phyloP scores from a whole-genome alignment of 2,888 invertebrate species.

The Chydorus sphaericus region DNA sequence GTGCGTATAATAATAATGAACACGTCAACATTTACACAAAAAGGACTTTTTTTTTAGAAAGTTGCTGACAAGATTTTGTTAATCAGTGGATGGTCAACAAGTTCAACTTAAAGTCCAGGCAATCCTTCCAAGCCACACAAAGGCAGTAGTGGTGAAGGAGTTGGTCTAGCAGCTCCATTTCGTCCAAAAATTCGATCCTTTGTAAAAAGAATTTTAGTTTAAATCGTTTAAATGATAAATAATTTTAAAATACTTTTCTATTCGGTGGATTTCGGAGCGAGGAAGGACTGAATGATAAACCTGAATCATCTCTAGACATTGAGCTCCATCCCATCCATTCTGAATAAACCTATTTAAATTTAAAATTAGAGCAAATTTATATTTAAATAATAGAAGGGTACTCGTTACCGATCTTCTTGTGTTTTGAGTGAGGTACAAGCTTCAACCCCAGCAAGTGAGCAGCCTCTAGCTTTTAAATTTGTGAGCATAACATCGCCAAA shows the following conservation, averaged over 20 bases:
- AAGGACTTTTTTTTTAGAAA: neutral
- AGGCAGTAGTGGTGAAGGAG: slow-evolving; percentile 91
- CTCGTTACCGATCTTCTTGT: slow-evolving; percentile 45
- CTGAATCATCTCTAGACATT: slow-evolving; percentile 82
- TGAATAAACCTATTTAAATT: slow-evolving; percentile 42
- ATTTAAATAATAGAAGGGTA: slow-evolving; percentile 14
- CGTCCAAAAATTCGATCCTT: slow-evolving; percentile 89
- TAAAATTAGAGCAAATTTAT: neutral
- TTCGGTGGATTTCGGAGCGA: slow-evolving; percentile 62
- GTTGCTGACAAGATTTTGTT: neutral
- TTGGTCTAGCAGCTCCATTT: slow-evolving; percentile 78
- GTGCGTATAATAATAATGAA: neutral
- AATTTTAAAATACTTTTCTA: no score
- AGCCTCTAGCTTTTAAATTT: slow-evolving; percentile 73
- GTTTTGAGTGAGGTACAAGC: slow-evolving; percentile 60
- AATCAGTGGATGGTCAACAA: neutral
- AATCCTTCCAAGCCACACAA: slow-evolving; percentile 53
- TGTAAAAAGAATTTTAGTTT: no score
- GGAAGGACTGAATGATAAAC: slow-evolving; percentile 67
- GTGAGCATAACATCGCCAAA: slow-evolving; percentile 92
- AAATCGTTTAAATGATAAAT: no score
- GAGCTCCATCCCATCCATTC: slow-evolving; percentile 65
- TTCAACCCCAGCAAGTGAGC: slow-evolving; percentile 64
- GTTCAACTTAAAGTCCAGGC: slow-evolving; percentile 8
- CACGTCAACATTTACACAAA: neutral